Percentiles rank a stretch among this genome's conserved stretches.
Conservation (phyloP, 2,797 vertebrate genomes). For the Enteromius viviparus region DNA sequence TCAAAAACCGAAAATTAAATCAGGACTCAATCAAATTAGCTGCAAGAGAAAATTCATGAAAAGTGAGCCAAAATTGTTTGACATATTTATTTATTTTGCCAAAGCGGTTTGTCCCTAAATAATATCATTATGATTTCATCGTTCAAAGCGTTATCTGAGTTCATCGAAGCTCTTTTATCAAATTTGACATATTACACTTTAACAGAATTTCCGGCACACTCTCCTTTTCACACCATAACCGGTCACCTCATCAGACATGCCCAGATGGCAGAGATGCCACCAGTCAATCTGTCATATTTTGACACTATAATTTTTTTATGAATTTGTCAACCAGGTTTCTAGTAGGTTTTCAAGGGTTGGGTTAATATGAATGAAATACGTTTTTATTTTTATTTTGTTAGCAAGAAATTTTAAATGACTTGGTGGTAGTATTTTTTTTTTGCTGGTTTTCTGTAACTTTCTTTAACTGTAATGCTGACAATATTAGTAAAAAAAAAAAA, state of each 20-base stretch:
- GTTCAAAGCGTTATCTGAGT: constrained; percentile 17
- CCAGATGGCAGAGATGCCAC: neutral
- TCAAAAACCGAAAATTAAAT: neutral
- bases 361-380: neutral
- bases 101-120: neutral
- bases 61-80: neutral
- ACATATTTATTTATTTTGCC: neutral
- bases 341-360: neutral
- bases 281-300: constrained; percentile 25
- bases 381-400: neutral
- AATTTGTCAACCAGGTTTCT: constrained; percentile 8
- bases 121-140: neutral
- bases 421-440: neutral
- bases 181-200: constrained; percentile 32
- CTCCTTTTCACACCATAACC: constrained; percentile 19
- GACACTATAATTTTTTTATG: neutral
- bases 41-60: neutral
- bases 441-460: neutral
- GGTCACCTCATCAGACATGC: constrained; percentile 17
- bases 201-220: neutral
- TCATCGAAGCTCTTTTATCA: neutral
- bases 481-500: neutral
- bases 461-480: neutral
- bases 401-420: neutral
- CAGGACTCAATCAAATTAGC: neutral